Conservation (phyloP, 2,888 invertebrate genomes). For the Clivina fossor region DNA sequence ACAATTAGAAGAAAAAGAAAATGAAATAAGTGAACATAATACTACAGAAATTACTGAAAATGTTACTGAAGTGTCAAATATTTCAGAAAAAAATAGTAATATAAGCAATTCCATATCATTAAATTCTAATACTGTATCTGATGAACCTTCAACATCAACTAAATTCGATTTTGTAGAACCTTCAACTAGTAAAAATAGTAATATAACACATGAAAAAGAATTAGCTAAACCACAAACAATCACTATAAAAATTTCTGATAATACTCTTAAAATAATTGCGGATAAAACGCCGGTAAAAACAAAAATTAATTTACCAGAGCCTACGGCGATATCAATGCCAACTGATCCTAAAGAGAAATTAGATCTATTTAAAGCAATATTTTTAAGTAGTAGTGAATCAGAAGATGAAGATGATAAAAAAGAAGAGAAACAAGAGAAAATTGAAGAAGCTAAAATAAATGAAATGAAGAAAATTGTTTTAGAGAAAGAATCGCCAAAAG, state of each 20-base stretch:
- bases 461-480: constrained; percentile 29
- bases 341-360: constrained; percentile 61
- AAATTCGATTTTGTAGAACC: no score
- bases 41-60: no score
- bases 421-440: constrained; percentile 43
- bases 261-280: neutral
- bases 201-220: neutral
- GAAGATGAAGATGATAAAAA: constrained; percentile 55
- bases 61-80: no score
- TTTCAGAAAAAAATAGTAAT: no score
- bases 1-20: no score
- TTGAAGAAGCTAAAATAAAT: constrained; percentile 35
- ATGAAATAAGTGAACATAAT: no score
- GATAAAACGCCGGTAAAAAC: neutral
- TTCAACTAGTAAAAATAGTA: no score
- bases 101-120: no score
- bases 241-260: neutral
- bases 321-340: constrained; percentile 9
- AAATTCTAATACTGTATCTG: neutral
- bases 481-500: constrained; percentile 47
- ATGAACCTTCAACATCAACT: neutral
- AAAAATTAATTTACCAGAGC: neutral
- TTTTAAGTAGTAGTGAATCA: constrained; percentile 76
- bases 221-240: neutral
- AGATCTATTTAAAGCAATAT: constrained; percentile 89